phyloP scores from a whole-genome alignment of 1,140 invertebrate genomes.

The Apis dorsata region DNA sequence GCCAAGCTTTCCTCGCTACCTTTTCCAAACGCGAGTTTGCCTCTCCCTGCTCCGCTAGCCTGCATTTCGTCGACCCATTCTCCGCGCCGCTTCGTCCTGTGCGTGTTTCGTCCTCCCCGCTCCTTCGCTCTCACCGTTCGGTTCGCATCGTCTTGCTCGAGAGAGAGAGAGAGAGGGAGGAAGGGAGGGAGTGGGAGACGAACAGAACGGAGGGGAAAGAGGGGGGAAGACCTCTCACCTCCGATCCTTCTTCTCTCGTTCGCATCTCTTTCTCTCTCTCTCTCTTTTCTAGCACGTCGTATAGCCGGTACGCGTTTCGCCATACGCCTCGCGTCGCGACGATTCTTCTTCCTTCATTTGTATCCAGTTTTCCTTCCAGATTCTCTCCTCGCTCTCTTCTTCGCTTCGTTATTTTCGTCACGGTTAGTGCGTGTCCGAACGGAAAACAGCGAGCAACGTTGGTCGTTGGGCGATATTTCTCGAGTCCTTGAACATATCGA shows the following conservation, averaged over 20 bases:
- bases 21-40: background rate
- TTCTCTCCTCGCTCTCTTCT: no score
- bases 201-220: no score
- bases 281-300: background rate
- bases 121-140: background rate
- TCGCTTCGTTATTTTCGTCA: background rate
- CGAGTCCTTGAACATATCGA: constrained; percentile 30
- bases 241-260: background rate
- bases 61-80: background rate
- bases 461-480: background rate
- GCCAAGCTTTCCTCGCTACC: constrained; percentile 18
- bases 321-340: no score
- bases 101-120: background rate
- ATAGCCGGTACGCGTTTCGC: background rate
- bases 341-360: background rate
- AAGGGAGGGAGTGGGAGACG: no score
- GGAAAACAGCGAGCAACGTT: background rate
- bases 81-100: background rate
- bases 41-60: background rate
- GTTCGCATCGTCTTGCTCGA: background rate
- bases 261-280: background rate
- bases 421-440: background rate
- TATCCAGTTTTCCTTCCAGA: background rate
- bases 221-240: background rate
- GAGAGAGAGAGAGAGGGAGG: no score